phyloP scores from a whole-genome alignment of 2,888 invertebrate species.

The Isoperla grammatica region DNA sequence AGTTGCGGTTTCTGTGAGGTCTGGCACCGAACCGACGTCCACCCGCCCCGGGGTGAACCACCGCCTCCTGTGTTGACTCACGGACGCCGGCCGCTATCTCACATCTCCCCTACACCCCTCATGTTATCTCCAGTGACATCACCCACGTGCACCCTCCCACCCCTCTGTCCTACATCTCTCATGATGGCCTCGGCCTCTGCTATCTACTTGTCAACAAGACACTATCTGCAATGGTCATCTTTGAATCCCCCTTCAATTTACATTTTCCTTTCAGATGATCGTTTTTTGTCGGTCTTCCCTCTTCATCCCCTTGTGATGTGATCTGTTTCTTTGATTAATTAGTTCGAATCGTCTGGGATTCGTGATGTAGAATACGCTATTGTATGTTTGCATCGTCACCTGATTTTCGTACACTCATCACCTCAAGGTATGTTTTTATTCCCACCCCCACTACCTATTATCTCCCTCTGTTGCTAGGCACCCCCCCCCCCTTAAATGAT shows the following conservation, averaged over 20 bases:
- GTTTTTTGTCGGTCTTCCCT: not conserved
- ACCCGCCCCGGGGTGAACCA: not conserved
- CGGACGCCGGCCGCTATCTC: too few species aligned
- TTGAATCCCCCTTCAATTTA: not conserved
- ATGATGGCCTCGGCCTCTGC: too few species aligned
- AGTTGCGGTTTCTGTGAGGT: too few species aligned
- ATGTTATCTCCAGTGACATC: not conserved
- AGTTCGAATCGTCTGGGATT: too few species aligned
- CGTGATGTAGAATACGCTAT: too few species aligned
- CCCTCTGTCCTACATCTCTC: too few species aligned
- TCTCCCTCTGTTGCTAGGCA: too few species aligned
- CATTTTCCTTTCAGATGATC: not conserved
- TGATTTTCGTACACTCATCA: too few species aligned
- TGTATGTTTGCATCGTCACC: too few species aligned
- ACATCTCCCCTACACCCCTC: not conserved
- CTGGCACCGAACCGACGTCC: not conserved
- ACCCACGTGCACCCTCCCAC: not conserved
- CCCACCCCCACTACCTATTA: too few species aligned
- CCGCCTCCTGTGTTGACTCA: not conserved
- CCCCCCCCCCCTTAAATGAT: too few species aligned
- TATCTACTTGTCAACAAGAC: constrained; percentile 12
- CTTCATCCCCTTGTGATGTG: not conserved
- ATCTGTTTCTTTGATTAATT: not conserved
- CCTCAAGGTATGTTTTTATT: too few species aligned
- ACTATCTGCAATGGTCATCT: constrained; percentile 9